Base-by-base conservation (phyloP, 2,113 vertebrate genomes). In the Thunnus maccoyii region DNA sequence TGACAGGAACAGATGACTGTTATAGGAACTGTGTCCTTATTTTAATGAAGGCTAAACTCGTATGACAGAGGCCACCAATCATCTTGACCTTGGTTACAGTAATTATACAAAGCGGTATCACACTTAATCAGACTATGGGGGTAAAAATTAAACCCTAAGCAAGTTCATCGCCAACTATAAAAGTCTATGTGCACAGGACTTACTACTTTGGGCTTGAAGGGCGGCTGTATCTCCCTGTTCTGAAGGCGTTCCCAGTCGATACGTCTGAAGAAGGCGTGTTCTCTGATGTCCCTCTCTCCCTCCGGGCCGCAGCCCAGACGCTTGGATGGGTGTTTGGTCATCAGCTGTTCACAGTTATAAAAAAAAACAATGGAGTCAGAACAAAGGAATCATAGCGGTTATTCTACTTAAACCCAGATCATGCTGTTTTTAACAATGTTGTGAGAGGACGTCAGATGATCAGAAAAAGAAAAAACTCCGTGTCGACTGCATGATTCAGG, bases 131-230 rank as follows among this genome's bases (percentile, higher is more conserved):
- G 18, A 72, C 22, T 25, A 18, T 50, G 20, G n/a, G n/a, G 12
- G 41, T 55, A 13, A 27, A 11, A 72, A 67, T 54, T 4, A 41
- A 47, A 57, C 27, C 60, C n/a, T 46, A 18, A 60, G 22, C 4
- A 17, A 14, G 18, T 25, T 47, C 14, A 17, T 47, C 41, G 20
- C 2, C 22, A 20, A 20, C 36, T 41, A 41, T 25, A 22, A 36
- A 48, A 41, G 58, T 65, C 13, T 30, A 17, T 47, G 27, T 57
- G 18, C 20, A 46, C 1, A 22, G 41, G n/a, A 96, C 97, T 97
- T 93, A 99, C 98, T 96, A 96, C 95, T 98, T 99, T 99, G 17
- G 98, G 98, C 84, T 99, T 99, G 95, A 98, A 99, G 0, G 98
- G 98, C 0, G 98, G 98, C 92, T 99, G 98, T 76, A 99, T 97